Evolutionary conservation across 2,113 vertebrate genomes (phyloP).

Genomic region (Acrocephalus arundinaceus): DNA sequence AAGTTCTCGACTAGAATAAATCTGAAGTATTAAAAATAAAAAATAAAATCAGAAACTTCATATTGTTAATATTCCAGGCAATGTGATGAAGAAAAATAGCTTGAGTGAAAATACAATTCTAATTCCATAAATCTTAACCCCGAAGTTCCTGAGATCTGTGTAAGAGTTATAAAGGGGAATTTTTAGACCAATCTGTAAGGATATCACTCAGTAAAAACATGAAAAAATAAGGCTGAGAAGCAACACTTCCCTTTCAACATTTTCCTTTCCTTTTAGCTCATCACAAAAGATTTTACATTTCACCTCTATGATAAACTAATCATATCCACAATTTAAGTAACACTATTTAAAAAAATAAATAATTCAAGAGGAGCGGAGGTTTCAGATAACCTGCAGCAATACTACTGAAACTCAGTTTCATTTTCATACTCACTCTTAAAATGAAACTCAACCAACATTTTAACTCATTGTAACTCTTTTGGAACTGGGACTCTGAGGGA

Average conservation of each 20-base stretch:
- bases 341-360: neutral
- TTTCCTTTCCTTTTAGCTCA: neutral
- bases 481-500: neutral
- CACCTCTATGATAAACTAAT: neutral
- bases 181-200: neutral
- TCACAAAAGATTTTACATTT: neutral
- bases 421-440: neutral
- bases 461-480: neutral
- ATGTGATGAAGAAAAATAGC: neutral
- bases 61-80: neutral
- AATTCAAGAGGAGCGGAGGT: neutral
- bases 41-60: neutral
- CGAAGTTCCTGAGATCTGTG: neutral
- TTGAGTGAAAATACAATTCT: neutral
- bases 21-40: conserved; percentile 73
- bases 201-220: neutral
- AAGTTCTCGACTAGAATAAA: conserved; percentile 93
- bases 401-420: neutral
- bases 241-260: neutral
- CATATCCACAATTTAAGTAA: neutral
- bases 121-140: neutral
- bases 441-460: neutral
- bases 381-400: neutral
- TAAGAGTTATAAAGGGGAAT: neutral
- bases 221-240: neutral